A percentile compares a stretch with the other conserved stretches of the same genome.
Evolutionary conservation across 1,140 invertebrate genomes (phyloP).

Genomic region (Orchestia grillus): DNA sequence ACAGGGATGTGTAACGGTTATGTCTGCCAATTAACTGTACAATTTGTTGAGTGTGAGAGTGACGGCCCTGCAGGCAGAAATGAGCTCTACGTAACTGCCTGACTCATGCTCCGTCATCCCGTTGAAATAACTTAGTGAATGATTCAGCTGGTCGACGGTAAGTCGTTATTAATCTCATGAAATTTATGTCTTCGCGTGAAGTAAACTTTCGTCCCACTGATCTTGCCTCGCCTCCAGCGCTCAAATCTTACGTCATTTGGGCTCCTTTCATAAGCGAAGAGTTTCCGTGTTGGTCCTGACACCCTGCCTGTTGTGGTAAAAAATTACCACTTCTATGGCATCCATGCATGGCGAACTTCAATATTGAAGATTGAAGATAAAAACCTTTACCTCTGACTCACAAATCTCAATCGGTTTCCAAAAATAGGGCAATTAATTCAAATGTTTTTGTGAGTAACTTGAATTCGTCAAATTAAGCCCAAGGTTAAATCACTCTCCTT

Average conservation of each 20-base stretch:
- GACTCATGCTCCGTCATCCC: not conserved
- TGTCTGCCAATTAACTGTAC: not conserved
- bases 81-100: not conserved
- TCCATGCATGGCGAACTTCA: not conserved
- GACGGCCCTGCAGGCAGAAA: not conserved
- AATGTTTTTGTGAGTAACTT: not conserved
- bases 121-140: not conserved
- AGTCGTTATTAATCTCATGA: not conserved
- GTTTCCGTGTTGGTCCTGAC: not conserved
- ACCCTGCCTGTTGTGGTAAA: not conserved
- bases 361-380: not conserved
- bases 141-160: not conserved
- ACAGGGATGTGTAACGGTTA: not conserved
- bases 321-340: not conserved
- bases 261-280: not conserved
- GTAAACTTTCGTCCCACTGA: not conserved
- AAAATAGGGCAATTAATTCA: not conserved
- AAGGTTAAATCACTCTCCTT: not conserved
- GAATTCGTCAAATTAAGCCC: not conserved
- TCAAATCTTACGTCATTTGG: not conserved
- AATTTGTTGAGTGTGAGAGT: not conserved
- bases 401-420: not conserved
- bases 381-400: not conserved
- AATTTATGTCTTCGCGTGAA: not conserved
- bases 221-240: not conserved